These are phyloP conservation scores for Arctocebus calabarensis DNA, from an alignment of 2,797 vertebrate species.

Conservation along the genomic window DNA sequence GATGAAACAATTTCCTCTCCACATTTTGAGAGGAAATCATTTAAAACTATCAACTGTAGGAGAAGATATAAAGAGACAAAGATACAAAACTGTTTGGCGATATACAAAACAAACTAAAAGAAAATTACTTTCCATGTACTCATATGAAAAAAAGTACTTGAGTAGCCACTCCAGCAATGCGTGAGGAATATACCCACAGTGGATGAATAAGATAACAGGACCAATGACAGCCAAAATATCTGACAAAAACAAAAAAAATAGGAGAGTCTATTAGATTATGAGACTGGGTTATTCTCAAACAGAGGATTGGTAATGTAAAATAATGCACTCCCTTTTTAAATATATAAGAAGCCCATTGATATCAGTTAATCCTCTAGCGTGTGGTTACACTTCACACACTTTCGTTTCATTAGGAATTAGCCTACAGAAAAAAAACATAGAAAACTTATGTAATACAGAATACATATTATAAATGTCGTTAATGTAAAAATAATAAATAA, in stretches of 20 bases:
- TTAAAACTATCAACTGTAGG: neutral
- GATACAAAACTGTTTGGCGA: neutral
- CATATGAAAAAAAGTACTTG: neutral
- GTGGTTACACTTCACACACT: neutral
- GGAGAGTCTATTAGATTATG: neutral
- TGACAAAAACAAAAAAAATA: neutral
- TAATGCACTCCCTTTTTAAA: too few species aligned
- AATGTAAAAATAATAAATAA: neutral
- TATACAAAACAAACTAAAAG: neutral
- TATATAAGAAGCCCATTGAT: neutral
- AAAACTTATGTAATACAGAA: neutral
- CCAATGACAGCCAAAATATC: neutral
- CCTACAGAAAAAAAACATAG: neutral
- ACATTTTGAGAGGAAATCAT: neutral
- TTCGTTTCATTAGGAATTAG: neutral
- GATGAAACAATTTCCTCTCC: neutral
- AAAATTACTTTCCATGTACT: neutral
- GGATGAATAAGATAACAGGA: neutral
- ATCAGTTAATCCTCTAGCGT: neutral
- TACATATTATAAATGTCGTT: neutral
- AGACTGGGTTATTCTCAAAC: neutral
- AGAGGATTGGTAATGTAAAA: neutral
- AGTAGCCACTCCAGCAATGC: neutral
- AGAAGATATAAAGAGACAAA: neutral
- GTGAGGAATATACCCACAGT: neutral